Evolutionary conservation across 2,113 vertebrate genomes (phyloP).

Genomic region (Connochaetes taurinus): DNA sequence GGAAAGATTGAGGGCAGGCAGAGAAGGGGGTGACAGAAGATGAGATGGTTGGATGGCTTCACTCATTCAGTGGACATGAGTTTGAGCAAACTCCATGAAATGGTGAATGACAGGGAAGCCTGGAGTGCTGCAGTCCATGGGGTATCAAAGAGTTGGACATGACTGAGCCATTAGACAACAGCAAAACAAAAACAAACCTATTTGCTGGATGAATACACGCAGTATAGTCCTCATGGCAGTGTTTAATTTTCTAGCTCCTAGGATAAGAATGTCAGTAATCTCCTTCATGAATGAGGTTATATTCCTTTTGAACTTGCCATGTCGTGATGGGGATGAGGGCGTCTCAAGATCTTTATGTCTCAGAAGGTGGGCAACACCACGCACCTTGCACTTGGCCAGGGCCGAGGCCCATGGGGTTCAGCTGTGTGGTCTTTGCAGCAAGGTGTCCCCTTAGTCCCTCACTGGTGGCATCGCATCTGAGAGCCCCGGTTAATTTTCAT

Average conservation of each 20-base stretch:
- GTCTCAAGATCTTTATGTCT: not conserved
- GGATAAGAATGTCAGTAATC: not conserved
- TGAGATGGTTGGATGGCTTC: not conserved
- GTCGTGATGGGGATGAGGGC: not conserved
- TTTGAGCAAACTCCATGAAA: not conserved
- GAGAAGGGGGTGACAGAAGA: not conserved
- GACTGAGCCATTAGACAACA: not conserved
- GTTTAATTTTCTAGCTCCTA: not conserved
- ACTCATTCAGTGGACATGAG: not conserved
- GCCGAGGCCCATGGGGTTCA: accelerated
- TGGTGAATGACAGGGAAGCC: not conserved
- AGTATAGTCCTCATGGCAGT: accelerated
- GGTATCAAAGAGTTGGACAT: not conserved
- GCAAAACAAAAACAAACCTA: not conserved
- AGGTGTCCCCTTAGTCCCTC: not conserved
- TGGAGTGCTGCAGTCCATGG: not conserved
- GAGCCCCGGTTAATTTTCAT: slow-evolving; percentile 54
- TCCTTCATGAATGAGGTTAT: not conserved
- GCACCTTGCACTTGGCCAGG: not conserved
- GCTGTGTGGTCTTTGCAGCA: not conserved
- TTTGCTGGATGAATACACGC: not conserved
- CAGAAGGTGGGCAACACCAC: not conserved
- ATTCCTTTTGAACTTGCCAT: not conserved
- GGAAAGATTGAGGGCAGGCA: accelerated
- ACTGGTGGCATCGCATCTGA: not conserved